Conservation (phyloP, 2,113 vertebrate genomes). For the Menura novaehollandiae region DNA sequence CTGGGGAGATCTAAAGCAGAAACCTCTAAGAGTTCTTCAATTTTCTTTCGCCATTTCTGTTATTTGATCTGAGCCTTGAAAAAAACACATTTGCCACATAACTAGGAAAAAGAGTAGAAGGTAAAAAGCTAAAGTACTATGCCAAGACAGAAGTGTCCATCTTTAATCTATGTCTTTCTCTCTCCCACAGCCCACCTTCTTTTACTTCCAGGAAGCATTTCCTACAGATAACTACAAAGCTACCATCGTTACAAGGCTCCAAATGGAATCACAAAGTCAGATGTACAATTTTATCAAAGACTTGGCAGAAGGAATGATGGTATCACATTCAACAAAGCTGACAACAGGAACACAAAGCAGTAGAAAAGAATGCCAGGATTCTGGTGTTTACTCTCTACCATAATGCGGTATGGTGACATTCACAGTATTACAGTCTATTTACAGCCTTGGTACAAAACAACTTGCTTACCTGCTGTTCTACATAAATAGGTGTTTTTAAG, state of each 20-base stretch:
- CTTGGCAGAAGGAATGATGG: neutral
- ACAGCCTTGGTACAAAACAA: neutral
- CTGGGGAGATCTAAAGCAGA: neutral
- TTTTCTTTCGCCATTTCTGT: neutral
- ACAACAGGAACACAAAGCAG: neutral
- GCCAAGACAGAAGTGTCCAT: neutral
- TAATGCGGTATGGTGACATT: neutral
- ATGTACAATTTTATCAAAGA: neutral
- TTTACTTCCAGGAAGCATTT: neutral
- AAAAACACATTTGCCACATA: neutral
- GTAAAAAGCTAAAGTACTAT: neutral
- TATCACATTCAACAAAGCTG: neutral
- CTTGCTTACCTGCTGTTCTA: neutral
- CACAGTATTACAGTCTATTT: neutral
- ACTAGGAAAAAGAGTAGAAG: neutral
- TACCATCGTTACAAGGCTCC: neutral
- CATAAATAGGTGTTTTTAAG: neutral
- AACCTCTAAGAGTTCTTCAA: neutral
- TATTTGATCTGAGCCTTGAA: neutral
- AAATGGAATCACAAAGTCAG: neutral
- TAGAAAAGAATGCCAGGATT: neutral
- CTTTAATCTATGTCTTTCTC: neutral
- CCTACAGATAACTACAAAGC: neutral
- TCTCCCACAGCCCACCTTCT: neutral
- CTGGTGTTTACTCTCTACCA: neutral